Percentiles rank a stretch among this genome's conserved stretches.
phyloP scores from a whole-genome alignment of 2,888 invertebrate genomes.

The Clivina fossor region DNA sequence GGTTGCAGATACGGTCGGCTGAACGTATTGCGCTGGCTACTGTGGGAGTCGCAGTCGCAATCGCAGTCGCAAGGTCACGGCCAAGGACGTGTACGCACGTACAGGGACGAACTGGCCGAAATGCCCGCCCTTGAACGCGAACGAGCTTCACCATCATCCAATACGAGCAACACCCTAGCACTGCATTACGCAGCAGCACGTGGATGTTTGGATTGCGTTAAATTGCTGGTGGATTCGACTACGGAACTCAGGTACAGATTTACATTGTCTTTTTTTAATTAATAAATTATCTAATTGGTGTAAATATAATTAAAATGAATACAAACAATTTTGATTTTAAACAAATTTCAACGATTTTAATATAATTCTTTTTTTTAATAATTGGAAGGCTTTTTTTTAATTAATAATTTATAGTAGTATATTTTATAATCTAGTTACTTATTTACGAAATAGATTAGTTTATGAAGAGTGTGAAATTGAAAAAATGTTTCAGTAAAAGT shows the following conservation, averaged over 20 bases:
- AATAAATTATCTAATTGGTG: no score
- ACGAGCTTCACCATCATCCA: conserved; percentile 51
- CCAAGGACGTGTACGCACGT: conserved; percentile 44
- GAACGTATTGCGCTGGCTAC: conserved; percentile 61
- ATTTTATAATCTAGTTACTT: neutral
- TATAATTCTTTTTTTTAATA: neutral
- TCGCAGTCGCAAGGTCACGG: conserved; percentile 46
- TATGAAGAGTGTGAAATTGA: no score
- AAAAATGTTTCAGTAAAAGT: no score
- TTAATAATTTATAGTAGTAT: neutral
- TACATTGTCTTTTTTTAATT: no score
- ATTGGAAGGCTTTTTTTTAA: neutral
- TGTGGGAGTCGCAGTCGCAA: conserved; percentile 55
- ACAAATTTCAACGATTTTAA: neutral
- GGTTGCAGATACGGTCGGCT: conserved; percentile 58
- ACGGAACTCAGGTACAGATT: conserved; percentile 78
- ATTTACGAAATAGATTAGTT: no score
- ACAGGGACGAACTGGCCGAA: conserved; percentile 45
- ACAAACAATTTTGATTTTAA: neutral
- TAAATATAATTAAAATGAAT: neutral
- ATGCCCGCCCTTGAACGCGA: conserved; percentile 58
- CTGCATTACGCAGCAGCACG: conserved; percentile 86
- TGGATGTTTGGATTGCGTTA: conserved; percentile 83
- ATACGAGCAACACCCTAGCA: conserved; percentile 73
- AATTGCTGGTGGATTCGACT: conserved; percentile 75